A percentile compares a stretch with the other conserved stretches of the same genome.
These are phyloP conservation scores for Glaucidium brasilianum DNA, from an alignment of 2,113 vertebrate species.

Conservation along the genomic window DNA sequence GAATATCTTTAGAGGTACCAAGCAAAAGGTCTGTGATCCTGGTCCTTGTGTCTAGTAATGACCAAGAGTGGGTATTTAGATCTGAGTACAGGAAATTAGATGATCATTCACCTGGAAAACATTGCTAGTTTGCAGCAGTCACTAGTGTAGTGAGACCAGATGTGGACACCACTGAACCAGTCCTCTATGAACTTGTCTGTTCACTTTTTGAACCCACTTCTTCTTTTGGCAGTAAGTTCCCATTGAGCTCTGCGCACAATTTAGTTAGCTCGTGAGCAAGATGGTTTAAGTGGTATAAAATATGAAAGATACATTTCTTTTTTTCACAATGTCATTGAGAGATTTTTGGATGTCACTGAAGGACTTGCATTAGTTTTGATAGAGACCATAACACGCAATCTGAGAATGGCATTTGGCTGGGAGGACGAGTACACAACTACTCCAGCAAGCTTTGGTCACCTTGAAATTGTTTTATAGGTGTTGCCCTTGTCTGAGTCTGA, in stretches of 20 bases:
- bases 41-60: background rate
- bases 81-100: background rate
- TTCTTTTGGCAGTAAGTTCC: background rate
- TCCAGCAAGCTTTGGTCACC: background rate
- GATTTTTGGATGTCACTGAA: background rate
- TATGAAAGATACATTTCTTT: background rate
- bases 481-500: background rate
- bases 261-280: background rate
- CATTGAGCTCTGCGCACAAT: background rate
- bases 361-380: background rate
- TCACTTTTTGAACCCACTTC: background rate
- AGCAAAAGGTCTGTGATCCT: background rate
- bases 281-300: background rate
- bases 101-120: background rate
- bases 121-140: background rate
- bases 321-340: background rate
- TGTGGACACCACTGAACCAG: background rate
- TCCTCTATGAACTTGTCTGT: background rate
- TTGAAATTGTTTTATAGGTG: background rate
- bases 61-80: background rate
- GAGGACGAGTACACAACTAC: background rate
- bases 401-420: background rate
- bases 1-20: background rate
- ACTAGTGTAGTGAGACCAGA: accelerated
- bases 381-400: background rate